Evolutionary conservation across 2,113 vertebrate species (phyloP).

Genomic region (Phoenicopterus ruber): DNA sequence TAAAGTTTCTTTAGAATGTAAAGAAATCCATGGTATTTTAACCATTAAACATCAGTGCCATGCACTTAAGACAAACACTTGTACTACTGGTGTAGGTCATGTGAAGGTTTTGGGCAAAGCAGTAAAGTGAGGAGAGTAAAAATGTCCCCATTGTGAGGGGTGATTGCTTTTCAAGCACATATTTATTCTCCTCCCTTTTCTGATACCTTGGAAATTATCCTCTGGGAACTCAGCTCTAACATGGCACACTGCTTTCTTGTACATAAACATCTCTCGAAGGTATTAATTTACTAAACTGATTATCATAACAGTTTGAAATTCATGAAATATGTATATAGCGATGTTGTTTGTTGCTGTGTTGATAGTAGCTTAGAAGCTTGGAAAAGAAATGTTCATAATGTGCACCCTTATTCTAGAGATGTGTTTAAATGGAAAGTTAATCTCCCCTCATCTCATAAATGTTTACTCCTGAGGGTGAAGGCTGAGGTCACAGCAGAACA

Average conservation of each 20-base stretch:
- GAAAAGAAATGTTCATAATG: neutral
- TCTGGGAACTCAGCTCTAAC: constrained; percentile 37
- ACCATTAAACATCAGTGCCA: neutral
- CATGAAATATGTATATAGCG: neutral
- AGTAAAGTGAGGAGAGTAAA: neutral
- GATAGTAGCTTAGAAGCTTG: constrained; percentile 7
- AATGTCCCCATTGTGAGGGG: neutral
- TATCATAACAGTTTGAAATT: neutral
- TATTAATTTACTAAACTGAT: constrained; percentile 61
- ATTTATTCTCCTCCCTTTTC: constrained; percentile 29
- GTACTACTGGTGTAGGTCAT: neutral
- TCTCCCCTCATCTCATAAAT: neutral
- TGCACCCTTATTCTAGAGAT: neutral
- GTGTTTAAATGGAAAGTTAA: neutral
- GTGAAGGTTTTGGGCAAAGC: neutral
- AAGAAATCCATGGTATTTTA: neutral
- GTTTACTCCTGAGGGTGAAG: neutral
- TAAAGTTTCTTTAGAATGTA: neutral
- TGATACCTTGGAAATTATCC: constrained; percentile 24
- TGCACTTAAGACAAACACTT: neutral
- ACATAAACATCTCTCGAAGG: constrained; percentile 55
- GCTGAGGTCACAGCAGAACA: neutral
- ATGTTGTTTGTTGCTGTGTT: neutral
- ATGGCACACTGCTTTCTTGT: constrained; percentile 16
- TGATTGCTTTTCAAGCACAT: neutral